A percentile compares a stretch with the other conserved stretches of the same genome.
These are phyloP conservation scores for Tupaia chinensis DNA, from an alignment of 2,113 vertebrate species.

Conservation along the genomic window DNA sequence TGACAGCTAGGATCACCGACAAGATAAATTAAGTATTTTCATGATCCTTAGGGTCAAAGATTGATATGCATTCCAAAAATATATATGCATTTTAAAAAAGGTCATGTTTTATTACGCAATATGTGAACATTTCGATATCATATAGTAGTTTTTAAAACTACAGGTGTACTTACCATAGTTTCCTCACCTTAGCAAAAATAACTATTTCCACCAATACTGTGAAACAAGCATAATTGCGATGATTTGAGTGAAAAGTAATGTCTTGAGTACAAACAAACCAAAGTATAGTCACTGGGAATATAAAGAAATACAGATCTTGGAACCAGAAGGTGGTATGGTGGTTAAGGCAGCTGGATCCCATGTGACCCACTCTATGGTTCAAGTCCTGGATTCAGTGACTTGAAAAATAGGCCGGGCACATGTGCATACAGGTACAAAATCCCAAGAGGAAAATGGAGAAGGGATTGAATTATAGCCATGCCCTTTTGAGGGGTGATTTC, in stretches of 20 bases:
- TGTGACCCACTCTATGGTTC: too few species aligned
- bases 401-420: too few species aligned
- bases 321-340: too few species aligned
- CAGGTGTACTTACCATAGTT: constrained; percentile 39
- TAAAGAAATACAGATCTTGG: neutral
- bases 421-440: too few species aligned
- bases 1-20: constrained; percentile 49
- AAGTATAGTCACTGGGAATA: neutral
- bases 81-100: constrained; percentile 58
- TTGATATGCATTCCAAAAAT: constrained; percentile 45
- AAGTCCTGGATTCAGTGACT: too few species aligned
- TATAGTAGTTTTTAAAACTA: constrained; percentile 22
- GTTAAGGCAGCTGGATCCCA: too few species aligned
- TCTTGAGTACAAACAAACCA: neutral
- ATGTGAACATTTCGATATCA: constrained; percentile 34
- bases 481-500: too few species aligned
- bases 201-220: neutral
- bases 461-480: too few species aligned
- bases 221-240: neutral
- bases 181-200: constrained; percentile 31
- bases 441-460: too few species aligned
- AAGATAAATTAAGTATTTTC: constrained; percentile 70
- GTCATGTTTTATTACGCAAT: constrained; percentile 70
- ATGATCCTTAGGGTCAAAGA: constrained; percentile 62
- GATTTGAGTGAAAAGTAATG: constrained; percentile 15